These are phyloP conservation scores for Apantesis nais DNA, from an alignment of 2,888 invertebrate genomes.

Conservation along the genomic window DNA sequence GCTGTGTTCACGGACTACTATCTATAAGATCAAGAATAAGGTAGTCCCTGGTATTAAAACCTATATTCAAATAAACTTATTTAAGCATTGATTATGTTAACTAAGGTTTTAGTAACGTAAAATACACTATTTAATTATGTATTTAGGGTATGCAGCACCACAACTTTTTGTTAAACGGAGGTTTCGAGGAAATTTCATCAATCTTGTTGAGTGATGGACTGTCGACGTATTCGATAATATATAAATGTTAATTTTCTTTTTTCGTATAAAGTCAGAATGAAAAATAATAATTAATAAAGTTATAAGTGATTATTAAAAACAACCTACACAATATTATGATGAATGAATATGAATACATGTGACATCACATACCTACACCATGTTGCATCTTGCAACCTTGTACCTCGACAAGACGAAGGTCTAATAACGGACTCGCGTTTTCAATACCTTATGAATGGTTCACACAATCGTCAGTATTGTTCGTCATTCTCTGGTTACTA, in stretches of 20 bases:
- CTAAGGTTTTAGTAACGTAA: no score
- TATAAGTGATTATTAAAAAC: not conserved
- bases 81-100: not conserved
- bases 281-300: no score
- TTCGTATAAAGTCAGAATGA: no score
- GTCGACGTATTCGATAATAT: not conserved
- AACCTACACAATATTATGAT: not conserved
- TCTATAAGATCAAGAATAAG: not conserved
- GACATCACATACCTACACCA: not conserved
- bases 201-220: not conserved
- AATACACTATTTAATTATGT: not conserved
- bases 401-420: not conserved
- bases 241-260: no score
- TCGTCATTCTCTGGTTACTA: not conserved
- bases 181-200: not conserved
- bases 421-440: not conserved
- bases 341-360: not conserved
- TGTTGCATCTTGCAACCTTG: not conserved
- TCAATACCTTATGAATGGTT: slow-evolving; percentile 1
- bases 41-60: not conserved
- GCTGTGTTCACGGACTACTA: not conserved
- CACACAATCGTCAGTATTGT: not conserved
- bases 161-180: not conserved
- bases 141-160: not conserved
- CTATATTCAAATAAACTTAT: not conserved